A percentile compares a stretch with the other conserved stretches of the same genome.
phyloP scores from a whole-genome alignment of 2,797 vertebrate species.

The Megaceryle alcyon region DNA sequence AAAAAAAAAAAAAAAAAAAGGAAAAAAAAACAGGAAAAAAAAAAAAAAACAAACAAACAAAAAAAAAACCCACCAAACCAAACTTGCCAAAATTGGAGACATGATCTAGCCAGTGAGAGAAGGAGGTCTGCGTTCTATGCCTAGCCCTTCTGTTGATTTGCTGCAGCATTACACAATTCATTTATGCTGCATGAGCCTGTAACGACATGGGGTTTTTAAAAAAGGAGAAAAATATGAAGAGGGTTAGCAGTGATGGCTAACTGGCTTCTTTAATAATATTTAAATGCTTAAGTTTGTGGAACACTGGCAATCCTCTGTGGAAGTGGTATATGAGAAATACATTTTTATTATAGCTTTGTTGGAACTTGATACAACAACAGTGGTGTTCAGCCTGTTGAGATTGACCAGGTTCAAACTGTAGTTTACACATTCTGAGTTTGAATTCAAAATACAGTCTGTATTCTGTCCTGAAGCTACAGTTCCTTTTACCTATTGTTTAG shows the following conservation, averaged over 20 bases:
- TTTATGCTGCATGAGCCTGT: neutral
- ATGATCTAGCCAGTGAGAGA: neutral
- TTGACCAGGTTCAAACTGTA: neutral
- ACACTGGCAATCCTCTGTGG: neutral
- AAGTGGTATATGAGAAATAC: neutral
- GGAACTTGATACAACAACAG: neutral
- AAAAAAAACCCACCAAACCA: too few species aligned
- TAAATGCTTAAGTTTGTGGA: neutral
- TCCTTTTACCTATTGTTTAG: slow-evolving; percentile 32
- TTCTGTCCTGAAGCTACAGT: neutral
- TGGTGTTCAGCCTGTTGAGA: neutral
- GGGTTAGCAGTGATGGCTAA: neutral
- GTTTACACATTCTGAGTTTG: neutral
- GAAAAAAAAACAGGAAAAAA: too few species aligned
- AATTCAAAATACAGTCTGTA: neutral
- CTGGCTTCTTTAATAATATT: neutral
- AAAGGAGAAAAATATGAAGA: neutral
- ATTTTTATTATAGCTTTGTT: neutral
- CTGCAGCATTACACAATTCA: neutral
- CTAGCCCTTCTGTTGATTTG: neutral
- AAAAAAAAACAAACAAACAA: too few species aligned
- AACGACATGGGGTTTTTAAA: neutral
- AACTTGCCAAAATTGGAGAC: neutral
- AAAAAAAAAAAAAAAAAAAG: too few species aligned
- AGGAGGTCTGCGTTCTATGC: neutral